Conservation (phyloP, 2,113 vertebrate genomes). For the Oryzias javanicus region DNA sequence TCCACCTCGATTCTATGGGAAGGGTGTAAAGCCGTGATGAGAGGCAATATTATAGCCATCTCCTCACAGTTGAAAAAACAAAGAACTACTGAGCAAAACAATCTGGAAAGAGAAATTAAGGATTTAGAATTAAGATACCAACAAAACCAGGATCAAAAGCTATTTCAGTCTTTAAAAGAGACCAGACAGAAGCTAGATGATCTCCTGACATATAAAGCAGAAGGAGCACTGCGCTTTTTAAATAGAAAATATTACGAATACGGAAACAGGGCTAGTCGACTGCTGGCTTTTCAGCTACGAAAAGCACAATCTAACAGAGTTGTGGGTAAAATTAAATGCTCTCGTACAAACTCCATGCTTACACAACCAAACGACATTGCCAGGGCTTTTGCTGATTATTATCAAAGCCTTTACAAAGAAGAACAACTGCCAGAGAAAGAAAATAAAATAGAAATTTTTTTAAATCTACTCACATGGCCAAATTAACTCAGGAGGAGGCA, state of each 20-base stretch:
- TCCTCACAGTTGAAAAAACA: not conserved
- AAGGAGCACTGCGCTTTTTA: not conserved
- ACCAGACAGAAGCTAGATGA: not conserved
- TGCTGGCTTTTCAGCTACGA: not conserved
- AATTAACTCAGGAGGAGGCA: not conserved
- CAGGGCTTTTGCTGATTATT: not conserved
- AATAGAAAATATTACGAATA: not conserved
- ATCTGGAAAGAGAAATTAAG: constrained; percentile 1
- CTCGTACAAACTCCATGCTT: not conserved
- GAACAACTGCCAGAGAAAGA: not conserved
- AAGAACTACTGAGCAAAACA: not conserved
- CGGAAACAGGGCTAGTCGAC: not conserved
- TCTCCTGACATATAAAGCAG: not conserved
- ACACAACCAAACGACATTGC: not conserved
- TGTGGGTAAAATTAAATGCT: not conserved
- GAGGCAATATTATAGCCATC: not conserved
- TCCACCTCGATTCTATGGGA: not conserved
- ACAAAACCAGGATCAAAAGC: not conserved
- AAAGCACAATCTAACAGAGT: not conserved
- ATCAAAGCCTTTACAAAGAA: not conserved
- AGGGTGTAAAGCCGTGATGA: not conserved
- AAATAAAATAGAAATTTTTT: not conserved
- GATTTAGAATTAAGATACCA: not conserved
- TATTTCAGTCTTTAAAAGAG: not conserved
- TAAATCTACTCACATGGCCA: not conserved